Percentiles rank a stretch among this genome's conserved stretches.
These are phyloP conservation scores for Gymnothorax javanicus DNA, from an alignment of 2,797 vertebrate species.

Conservation along the genomic window DNA sequence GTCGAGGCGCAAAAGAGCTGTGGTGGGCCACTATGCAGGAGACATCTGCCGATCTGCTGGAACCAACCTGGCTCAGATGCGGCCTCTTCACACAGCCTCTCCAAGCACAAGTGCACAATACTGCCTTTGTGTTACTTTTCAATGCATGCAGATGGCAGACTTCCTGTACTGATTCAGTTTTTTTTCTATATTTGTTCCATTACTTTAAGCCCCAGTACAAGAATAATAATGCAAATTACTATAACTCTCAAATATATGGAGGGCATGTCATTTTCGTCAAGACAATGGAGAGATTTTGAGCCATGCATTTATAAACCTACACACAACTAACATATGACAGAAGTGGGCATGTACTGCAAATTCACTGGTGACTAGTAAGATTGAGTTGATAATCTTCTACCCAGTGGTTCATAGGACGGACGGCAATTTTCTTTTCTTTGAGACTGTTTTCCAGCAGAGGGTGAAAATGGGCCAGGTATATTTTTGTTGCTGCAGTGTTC, in stretches of 20 bases:
- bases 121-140: slow-evolving; percentile 69
- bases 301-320: slow-evolving; percentile 3
- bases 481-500: slow-evolving; percentile 57
- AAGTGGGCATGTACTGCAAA: slow-evolving; percentile 1
- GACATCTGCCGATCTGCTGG: slow-evolving; percentile 69
- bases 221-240: slow-evolving; percentile 68
- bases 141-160: slow-evolving; percentile 71
- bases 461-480: slow-evolving; percentile 74
- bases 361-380: slow-evolving; percentile 24
- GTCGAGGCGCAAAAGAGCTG: slow-evolving; percentile 66
- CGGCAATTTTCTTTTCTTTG: slow-evolving; percentile 43
- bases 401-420: slow-evolving; percentile 70
- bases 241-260: background rate
- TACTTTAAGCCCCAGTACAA: slow-evolving; percentile 71
- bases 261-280: background rate
- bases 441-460: slow-evolving; percentile 70
- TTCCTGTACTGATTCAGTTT: slow-evolving; percentile 52
- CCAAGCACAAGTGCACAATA: slow-evolving; percentile 69
- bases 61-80: slow-evolving; percentile 65
- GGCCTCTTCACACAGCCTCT: slow-evolving; percentile 66
- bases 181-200: slow-evolving; percentile 61
- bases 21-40: slow-evolving; percentile 54
- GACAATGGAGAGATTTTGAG: slow-evolving; percentile 21
- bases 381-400: slow-evolving; percentile 36
- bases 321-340: background rate